Percentiles rank a stretch among this genome's conserved stretches.
Conservation (phyloP, 2,113 vertebrate genomes). For the Xenopus borealis region DNA sequence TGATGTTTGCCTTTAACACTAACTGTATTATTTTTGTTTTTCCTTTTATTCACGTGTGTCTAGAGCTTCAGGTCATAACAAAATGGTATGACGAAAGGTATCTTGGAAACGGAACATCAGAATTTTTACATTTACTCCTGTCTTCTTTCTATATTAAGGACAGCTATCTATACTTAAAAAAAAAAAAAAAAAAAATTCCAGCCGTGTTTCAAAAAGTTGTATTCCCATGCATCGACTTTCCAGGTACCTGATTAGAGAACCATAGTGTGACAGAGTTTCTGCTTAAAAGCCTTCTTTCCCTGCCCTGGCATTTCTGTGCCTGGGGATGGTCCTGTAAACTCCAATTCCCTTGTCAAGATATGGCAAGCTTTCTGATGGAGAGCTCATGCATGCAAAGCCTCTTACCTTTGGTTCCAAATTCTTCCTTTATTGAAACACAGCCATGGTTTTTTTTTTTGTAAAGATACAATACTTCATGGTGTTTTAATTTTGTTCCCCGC, state of each 20-base stretch:
- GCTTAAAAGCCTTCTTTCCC: too few species aligned
- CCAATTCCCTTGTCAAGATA: too few species aligned
- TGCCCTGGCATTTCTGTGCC: too few species aligned
- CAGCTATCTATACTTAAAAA: slow-evolving; percentile 55
- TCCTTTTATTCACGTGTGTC: slow-evolving; percentile 92
- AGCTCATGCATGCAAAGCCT: neutral
- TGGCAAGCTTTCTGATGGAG: neutral
- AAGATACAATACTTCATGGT: slow-evolving; percentile 66
- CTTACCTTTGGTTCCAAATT: neutral
- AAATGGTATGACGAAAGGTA: slow-evolving; percentile 66
- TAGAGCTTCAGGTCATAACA: slow-evolving; percentile 81
- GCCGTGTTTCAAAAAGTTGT: slow-evolving; percentile 49
- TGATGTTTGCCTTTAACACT: slow-evolving; percentile 97
- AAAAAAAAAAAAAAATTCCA: slow-evolving; percentile 46
- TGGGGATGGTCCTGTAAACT: too few species aligned
- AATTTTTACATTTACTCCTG: slow-evolving; percentile 74
- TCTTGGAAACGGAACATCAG: slow-evolving; percentile 74
- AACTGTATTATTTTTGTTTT: slow-evolving; percentile 88
- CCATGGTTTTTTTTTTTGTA: slow-evolving; percentile 62
- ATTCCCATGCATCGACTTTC: too few species aligned
- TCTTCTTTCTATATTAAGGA: slow-evolving; percentile 8
- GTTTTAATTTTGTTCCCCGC: slow-evolving; percentile 52
- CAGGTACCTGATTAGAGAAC: too few species aligned
- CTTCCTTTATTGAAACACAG: slow-evolving; percentile 51
- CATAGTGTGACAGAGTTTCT: too few species aligned